Conservation (phyloP, 2,113 vertebrate genomes). For the Octodon degus region DNA sequence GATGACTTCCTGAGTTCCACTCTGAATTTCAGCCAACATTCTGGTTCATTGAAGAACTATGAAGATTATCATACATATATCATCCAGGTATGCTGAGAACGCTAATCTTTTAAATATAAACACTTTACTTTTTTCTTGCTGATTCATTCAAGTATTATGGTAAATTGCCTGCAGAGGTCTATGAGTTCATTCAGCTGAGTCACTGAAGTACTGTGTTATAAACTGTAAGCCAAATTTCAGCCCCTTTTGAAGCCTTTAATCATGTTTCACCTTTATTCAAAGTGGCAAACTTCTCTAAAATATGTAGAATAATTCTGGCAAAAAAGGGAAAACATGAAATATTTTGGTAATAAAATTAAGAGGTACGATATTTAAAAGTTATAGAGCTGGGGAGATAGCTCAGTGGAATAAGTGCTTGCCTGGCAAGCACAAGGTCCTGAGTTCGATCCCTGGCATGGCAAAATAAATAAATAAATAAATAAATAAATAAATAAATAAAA, state of each 20-base stretch:
- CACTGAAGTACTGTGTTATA: slow-evolving; percentile 8
- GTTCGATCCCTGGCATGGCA: too few species aligned
- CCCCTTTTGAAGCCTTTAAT: not conserved
- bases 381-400: too few species aligned
- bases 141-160: not conserved
- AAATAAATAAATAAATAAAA: too few species aligned
- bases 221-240: not conserved
- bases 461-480: too few species aligned
- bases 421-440: too few species aligned
- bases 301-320: not conserved
- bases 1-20: not conserved
- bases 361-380: not conserved
- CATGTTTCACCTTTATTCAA: not conserved
- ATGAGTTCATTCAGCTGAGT: not conserved
- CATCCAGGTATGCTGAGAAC: not conserved
- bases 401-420: too few species aligned
- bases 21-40: not conserved
- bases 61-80: not conserved
- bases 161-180: not conserved
- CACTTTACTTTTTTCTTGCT: not conserved
- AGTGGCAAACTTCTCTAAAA: slow-evolving; percentile 34
- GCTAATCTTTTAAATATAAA: slow-evolving; percentile 3
- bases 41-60: not conserved
- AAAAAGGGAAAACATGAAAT: slow-evolving; percentile 3
- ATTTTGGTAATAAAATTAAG: not conserved